phyloP scores from a whole-genome alignment of 2,113 vertebrate genomes.

The Callithrix jacchus region DNA sequence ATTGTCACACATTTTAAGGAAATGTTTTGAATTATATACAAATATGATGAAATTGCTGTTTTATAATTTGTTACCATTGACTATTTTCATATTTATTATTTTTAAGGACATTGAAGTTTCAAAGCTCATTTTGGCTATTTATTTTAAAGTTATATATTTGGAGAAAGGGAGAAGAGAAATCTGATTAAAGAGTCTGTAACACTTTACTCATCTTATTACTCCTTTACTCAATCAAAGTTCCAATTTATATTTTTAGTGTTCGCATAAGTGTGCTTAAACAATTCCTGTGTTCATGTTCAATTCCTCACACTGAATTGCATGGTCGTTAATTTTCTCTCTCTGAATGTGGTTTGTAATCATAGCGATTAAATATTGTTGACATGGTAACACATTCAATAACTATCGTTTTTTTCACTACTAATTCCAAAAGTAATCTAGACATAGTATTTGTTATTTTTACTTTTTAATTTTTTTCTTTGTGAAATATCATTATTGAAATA shows the following conservation, averaged over 20 bases:
- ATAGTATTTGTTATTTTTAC: background rate
- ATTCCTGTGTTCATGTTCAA: background rate
- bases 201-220: background rate
- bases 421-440: background rate
- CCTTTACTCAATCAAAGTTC: background rate
- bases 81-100: background rate
- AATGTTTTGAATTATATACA: background rate
- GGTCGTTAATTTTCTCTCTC: background rate
- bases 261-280: background rate
- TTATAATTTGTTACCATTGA: background rate
- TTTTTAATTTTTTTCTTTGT: background rate
- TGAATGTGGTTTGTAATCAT: background rate
- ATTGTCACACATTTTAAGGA: background rate
- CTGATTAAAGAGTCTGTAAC: background rate
- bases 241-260: background rate
- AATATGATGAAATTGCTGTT: background rate
- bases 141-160: background rate
- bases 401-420: background rate
- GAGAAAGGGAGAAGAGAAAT: background rate
- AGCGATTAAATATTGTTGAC: background rate
- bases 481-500: background rate
- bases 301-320: background rate
- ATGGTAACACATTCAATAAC: background rate
- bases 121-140: background rate
- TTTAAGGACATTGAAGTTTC: background rate